phyloP scores from a whole-genome alignment of 1,140 invertebrate genomes.

The Heterodera carotae region DNA sequence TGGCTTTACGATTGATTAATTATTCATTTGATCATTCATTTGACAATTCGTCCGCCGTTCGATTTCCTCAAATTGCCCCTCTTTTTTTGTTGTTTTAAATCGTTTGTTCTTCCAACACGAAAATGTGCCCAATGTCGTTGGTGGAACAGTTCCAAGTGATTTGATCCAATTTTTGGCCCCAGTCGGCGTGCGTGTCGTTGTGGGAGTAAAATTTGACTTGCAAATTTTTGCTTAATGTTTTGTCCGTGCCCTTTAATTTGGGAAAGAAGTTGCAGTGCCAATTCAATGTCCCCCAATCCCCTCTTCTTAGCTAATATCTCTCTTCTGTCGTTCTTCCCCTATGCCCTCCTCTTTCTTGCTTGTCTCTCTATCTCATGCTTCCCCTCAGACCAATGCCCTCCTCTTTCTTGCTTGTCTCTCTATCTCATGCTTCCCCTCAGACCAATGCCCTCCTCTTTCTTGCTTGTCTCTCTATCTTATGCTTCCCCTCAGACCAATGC shows the following conservation, averaged over 20 bases:
- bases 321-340: no score
- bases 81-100: not conserved
- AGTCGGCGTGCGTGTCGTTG: constrained; percentile 34
- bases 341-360: no score
- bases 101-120: constrained; percentile 28
- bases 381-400: no score
- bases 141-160: constrained; percentile 34
- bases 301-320: no score
- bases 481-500: no score
- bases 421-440: no score
- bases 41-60: not conserved
- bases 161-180: constrained; percentile 41
- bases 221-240: constrained; percentile 36
- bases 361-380: no score
- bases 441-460: no score
- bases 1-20: no score
- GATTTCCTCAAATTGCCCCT: not conserved
- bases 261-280: not conserved
- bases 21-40: no score
- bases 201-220: constrained; percentile 41
- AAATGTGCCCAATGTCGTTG: constrained; percentile 30
- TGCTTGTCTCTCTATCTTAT: no score
- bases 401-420: no score
- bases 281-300: not conserved
- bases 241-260: constrained; percentile 16